A percentile compares a stretch with the other conserved stretches of the same genome.
These are phyloP conservation scores for Capreolus pygargus DNA, from an alignment of 2,113 vertebrate species.

Conservation along the genomic window DNA sequence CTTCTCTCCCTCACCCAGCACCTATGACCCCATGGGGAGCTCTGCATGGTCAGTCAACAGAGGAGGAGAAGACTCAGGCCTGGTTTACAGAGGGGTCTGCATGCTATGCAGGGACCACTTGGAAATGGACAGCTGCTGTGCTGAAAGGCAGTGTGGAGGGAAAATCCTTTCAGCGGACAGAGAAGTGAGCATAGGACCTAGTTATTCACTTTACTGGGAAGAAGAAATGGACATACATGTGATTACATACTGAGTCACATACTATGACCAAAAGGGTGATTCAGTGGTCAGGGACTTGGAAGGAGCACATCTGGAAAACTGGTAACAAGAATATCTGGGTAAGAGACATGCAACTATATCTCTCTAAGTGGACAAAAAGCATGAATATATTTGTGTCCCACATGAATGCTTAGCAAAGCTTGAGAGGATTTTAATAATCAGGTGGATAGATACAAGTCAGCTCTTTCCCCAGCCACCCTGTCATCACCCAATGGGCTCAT, in stretches of 20 bases:
- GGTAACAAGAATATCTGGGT: neutral
- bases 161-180: neutral
- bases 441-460: neutral
- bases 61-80: neutral
- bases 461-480: neutral
- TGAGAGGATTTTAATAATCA: neutral
- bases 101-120: fast-evolving
- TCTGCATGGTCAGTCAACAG: neutral
- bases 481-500: neutral
- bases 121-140: neutral
- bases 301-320: neutral
- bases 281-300: neutral
- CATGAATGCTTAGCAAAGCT: neutral
- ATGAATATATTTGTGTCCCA: neutral
- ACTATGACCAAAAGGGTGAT: neutral
- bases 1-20: neutral
- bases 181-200: neutral
- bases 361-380: neutral
- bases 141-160: neutral
- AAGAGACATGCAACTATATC: no score
- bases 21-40: no score
- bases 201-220: neutral
- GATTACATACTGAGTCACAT: neutral
- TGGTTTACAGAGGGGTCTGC: neutral
- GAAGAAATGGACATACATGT: neutral